Conservation (phyloP, 1,140 invertebrate species). For the Heliconius eleuchia region DNA sequence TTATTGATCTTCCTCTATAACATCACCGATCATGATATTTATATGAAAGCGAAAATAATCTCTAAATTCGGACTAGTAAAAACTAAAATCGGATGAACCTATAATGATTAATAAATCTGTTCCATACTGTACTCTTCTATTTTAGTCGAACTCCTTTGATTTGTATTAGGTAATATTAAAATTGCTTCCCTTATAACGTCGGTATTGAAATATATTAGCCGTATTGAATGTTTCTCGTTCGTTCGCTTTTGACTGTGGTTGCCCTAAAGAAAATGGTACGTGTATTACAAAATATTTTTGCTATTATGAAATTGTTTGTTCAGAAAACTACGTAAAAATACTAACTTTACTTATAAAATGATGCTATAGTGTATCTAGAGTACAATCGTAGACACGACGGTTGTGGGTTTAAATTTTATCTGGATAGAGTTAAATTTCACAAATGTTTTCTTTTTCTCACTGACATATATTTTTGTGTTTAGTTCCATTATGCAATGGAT, state of each 20-base stretch:
- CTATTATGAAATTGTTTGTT: background rate
- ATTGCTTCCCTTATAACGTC: conserved; percentile 25
- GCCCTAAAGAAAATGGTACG: background rate
- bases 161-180: conserved; percentile 47
- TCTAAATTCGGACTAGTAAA: background rate
- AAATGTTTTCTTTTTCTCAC: too few relatives aligned
- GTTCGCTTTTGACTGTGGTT: background rate
- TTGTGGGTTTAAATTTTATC: too few relatives aligned
- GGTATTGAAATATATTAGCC: conserved; percentile 14
- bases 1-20: conserved; percentile 38
- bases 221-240: background rate
- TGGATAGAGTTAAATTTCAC: too few relatives aligned
- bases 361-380: too few relatives aligned
- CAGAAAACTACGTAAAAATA: background rate
- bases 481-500: too few relatives aligned
- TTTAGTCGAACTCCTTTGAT: conserved; percentile 43
- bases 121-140: conserved; percentile 26
- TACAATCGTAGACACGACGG: too few relatives aligned
- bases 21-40: conserved; percentile 1
- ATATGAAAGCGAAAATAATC: conserved; percentile 14
- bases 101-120: conserved; percentile 1
- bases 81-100: conserved; percentile 3
- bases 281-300: background rate
- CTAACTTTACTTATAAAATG: background rate
- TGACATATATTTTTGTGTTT: too few relatives aligned